These are phyloP conservation scores for Megalops cyprinoides DNA, from an alignment of 2,797 vertebrate genomes.

Conservation along the genomic window DNA sequence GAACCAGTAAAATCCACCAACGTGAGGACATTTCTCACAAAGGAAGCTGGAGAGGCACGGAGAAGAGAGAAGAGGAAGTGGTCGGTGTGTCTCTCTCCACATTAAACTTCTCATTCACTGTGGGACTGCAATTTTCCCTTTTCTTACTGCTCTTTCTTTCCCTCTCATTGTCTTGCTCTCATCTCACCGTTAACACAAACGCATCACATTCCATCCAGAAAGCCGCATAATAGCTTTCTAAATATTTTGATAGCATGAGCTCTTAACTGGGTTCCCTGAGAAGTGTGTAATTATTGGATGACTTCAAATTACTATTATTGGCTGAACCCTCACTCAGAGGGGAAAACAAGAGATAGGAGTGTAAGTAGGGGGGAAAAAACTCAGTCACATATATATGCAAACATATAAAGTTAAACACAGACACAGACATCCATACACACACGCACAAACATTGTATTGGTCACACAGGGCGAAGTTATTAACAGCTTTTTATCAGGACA, in stretches of 20 bases:
- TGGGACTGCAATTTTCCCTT: not conserved
- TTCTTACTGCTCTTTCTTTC: not conserved
- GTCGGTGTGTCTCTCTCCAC: not conserved
- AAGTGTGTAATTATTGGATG: not conserved
- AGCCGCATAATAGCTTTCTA: not conserved
- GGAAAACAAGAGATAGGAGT: too few relatives aligned
- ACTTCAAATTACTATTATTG: not conserved
- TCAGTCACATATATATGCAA: too few relatives aligned
- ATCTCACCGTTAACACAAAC: too few relatives aligned
- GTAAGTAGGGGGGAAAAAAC: too few relatives aligned
- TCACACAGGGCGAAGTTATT: too few relatives aligned
- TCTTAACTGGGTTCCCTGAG: not conserved
- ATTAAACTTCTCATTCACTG: not conserved
- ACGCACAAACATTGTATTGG: too few relatives aligned
- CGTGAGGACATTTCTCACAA: not conserved
- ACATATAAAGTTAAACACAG: too few relatives aligned
- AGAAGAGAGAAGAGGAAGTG: not conserved
- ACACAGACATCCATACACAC: too few relatives aligned
- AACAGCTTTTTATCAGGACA: too few relatives aligned
- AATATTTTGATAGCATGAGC: not conserved
- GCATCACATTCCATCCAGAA: not conserved
- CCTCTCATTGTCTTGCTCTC: not conserved
- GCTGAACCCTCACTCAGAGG: not conserved
- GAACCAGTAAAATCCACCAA: not conserved
- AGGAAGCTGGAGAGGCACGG: too few relatives aligned